Base-by-base conservation (phyloP, 2,888 invertebrate genomes). In the Labia minor region DNA sequence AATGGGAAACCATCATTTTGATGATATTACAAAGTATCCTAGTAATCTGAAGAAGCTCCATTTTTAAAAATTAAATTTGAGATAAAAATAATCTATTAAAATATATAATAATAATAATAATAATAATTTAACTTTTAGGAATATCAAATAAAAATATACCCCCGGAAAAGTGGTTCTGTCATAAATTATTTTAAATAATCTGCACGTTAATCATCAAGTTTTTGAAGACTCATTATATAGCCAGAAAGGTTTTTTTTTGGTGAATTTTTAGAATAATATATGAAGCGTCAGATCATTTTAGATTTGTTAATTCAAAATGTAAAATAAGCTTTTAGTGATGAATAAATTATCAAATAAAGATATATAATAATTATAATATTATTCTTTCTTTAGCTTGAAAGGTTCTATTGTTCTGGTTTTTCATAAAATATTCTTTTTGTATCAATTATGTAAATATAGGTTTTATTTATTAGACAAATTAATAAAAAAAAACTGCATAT, bases 171-270 rank as follows among this genome's bases (percentile, higher is more conserved):
- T 49, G 49, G 49, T 2, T 3, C 14, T 49, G 49, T 49, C 49
- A 49, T 49, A 49, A 49, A 49, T 49, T 49, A 49, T 49, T 49
- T 49, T 49, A 49, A 49, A 49, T 49, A 49, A 49, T 49, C 49
- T 49, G 4, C 16, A 49, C 16, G 49, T 49, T 49, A 49, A 49
- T 49, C 49, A 49, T 49, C 14, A 49, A 49, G 49, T 49, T 49
- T 49, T 49, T 49, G 49, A 49, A 14, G 49, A 16, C 16, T 49
- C 49, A 14, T 49, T 49, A 49, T 49, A 8, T 49, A 49, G 14
- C 49, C n/a, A 49, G 49, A 49, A 49, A 49, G 49, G 49, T 4
- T 49, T 49, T 49, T 49, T n/a, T 16, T 16, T n/a, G 14, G 16
- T 8, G 16, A 49, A 49, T 49, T 8, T 49, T 49, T 49, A 14